Conservation (phyloP, 2,113 vertebrate species). For the Alouatta palliata region DNA sequence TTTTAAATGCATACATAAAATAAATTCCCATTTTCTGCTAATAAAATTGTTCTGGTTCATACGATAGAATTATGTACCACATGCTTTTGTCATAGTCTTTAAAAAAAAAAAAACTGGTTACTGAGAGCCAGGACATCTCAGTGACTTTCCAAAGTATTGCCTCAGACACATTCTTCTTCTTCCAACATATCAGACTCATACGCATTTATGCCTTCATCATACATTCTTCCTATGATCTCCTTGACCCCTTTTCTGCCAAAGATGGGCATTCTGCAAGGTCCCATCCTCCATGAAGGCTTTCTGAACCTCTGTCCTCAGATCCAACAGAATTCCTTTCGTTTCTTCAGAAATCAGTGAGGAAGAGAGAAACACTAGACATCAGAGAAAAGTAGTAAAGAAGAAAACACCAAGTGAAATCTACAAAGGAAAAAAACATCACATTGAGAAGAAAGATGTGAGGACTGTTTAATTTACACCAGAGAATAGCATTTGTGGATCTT, state of each 20-base stretch:
- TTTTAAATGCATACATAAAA: conserved; percentile 33
- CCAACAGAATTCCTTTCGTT: background rate
- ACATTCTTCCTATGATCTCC: background rate
- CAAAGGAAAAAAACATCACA: background rate
- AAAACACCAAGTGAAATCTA: background rate
- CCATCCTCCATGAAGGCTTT: background rate
- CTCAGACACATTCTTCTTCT: background rate
- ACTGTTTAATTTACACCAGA: background rate
- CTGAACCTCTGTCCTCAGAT: background rate
- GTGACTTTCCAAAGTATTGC: conserved; percentile 30
- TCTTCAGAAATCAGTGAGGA: conserved; percentile 19
- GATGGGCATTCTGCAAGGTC: background rate
- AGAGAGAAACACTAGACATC: background rate
- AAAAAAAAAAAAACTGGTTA: background rate
- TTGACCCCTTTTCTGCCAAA: background rate
- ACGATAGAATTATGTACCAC: background rate
- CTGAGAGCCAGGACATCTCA: background rate
- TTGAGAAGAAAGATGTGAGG: background rate
- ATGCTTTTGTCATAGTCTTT: background rate
- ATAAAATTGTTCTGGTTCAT: conserved; percentile 4
- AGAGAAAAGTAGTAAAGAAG: background rate
- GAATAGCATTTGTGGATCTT: background rate
- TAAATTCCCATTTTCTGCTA: conserved; percentile 17
- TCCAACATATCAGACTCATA: background rate
- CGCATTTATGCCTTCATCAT: background rate